Evolutionary conservation across 23 tunicate species (phyloP).

Genomic region (Clavelina lepadiformis): DNA sequence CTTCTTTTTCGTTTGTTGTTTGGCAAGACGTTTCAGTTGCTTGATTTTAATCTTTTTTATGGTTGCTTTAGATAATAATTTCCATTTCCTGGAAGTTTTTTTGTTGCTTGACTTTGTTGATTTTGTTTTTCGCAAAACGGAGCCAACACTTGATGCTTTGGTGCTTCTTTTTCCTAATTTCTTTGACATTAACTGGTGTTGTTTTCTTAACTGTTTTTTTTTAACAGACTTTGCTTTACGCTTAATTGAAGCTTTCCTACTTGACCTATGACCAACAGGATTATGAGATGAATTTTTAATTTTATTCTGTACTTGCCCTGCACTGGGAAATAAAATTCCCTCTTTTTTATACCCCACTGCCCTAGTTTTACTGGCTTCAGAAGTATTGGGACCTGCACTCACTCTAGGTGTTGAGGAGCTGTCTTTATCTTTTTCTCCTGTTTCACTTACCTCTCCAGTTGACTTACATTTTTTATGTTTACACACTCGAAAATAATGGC

Average conservation of each 20-base stretch:
- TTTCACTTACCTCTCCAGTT: no score
- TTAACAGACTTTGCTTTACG: background rate
- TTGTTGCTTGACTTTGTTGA: background rate
- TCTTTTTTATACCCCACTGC: background rate
- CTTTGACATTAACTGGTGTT: background rate
- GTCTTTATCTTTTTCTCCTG: background rate
- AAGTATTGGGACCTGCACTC: slow-evolving; percentile 12
- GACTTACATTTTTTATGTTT: no score
- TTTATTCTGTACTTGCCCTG: background rate
- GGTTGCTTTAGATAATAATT: background rate
- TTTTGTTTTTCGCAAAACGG: background rate
- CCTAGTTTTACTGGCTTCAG: background rate
- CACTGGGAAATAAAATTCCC: background rate
- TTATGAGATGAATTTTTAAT: background rate
- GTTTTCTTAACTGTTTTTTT: background rate
- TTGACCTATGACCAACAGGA: background rate
- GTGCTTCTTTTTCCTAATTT: background rate
- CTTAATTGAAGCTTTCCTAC: background rate
- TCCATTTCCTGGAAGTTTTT: slow-evolving; percentile 12
- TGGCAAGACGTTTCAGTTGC: slow-evolving; percentile 7
- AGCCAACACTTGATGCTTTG: background rate
- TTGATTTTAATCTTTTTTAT: background rate
- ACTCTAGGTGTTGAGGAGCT: slow-evolving; percentile 1
- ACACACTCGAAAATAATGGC: background rate
- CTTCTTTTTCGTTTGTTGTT: background rate